Evolutionary conservation across 2,797 vertebrate species (phyloP).

Genomic region (Tokudaia tokunoshimensis): DNA sequence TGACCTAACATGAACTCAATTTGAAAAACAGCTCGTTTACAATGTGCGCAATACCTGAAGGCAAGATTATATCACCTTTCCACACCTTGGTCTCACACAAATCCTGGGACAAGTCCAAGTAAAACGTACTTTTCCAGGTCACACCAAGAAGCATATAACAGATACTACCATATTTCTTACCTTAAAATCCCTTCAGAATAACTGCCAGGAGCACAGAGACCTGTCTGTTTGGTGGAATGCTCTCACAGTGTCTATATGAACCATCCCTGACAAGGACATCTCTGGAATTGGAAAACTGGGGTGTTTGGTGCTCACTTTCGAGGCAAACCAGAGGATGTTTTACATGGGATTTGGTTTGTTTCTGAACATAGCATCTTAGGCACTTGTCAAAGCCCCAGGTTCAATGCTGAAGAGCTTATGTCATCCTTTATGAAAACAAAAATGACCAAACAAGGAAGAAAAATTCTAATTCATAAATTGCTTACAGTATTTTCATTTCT

Average conservation of each 20-base stretch:
- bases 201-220: not conserved
- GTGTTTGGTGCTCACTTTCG: not conserved
- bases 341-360: not conserved
- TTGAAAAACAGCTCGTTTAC: constrained; percentile 46
- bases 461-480: constrained; percentile 39
- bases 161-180: too few relatives aligned
- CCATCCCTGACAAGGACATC: not conserved
- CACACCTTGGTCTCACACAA: not conserved
- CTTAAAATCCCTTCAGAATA: not conserved
- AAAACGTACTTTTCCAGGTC: not conserved
- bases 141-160: not conserved
- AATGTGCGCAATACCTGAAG: not conserved
- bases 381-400: not conserved
- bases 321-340: not conserved
- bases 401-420: not conserved
- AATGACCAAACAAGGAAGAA: not conserved
- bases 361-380: not conserved
- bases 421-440: not conserved
- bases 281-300: not conserved
- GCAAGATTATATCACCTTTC: constrained; percentile 23
- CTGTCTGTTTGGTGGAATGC: not conserved
- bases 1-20: constrained; percentile 64
- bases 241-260: not conserved
- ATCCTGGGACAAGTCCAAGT: not conserved
- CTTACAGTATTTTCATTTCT: not conserved